Percentiles rank a stretch among this genome's conserved stretches.
Conservation (phyloP, 2,888 invertebrate genomes). For the Agrilus cyanescens region DNA sequence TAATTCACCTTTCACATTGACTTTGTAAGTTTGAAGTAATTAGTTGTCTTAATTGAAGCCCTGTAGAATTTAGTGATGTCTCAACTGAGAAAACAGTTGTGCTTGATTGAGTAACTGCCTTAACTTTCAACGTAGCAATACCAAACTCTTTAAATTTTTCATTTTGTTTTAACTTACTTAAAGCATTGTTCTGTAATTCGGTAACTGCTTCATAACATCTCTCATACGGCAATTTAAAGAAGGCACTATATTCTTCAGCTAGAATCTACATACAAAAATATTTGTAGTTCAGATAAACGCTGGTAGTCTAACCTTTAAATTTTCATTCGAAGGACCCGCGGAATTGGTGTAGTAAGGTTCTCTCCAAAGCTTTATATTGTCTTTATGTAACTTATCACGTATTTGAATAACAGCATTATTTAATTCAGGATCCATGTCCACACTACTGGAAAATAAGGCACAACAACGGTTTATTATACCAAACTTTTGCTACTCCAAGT, state of each 20-base stretch:
- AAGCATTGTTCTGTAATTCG: constrained; percentile 54
- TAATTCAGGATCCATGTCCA: constrained; percentile 20
- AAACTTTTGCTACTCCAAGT: too few relatives aligned
- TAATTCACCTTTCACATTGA: too few relatives aligned
- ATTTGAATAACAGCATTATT: constrained; percentile 56
- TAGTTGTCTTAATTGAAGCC: too few relatives aligned
- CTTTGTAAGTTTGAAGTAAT: too few relatives aligned
- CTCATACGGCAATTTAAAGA: constrained; percentile 41
- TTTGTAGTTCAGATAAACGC: constrained; percentile 12
- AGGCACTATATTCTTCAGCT: constrained; percentile 44
- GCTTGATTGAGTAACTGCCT: constrained; percentile 42
- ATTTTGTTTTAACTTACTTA: constrained; percentile 59
- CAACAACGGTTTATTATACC: too few relatives aligned
- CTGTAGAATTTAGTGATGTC: too few relatives aligned
- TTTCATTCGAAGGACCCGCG: constrained; percentile 35
- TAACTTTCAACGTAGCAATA: constrained; percentile 58
- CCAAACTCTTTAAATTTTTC: constrained; percentile 59
- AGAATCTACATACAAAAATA: constrained; percentile 41
- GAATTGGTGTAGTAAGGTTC: constrained; percentile 51
- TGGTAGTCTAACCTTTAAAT: constrained; percentile 35
- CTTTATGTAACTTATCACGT: constrained; percentile 52
- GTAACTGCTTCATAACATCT: constrained; percentile 44
- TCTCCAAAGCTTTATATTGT: constrained; percentile 64
- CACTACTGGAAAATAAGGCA: too few relatives aligned
- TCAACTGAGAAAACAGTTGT: constrained; percentile 1